Conservation (phyloP, 2,888 invertebrate species). For the Nephrotoma appendiculata region DNA sequence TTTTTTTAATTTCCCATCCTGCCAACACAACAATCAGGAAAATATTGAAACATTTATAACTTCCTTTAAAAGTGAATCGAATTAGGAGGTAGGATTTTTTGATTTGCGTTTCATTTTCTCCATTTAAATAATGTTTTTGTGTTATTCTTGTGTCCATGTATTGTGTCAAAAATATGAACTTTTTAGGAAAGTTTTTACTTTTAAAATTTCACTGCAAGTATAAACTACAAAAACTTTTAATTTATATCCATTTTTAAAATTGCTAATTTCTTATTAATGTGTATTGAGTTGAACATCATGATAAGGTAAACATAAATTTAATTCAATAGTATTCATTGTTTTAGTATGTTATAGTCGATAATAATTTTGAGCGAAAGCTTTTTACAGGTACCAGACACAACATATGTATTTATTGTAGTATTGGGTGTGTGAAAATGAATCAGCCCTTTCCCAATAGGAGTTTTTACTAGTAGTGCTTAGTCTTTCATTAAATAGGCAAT, state of each 20-base stretch:
- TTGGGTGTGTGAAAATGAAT: too few relatives aligned
- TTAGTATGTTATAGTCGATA: too few relatives aligned
- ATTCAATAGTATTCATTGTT: too few relatives aligned
- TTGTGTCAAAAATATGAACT: background rate
- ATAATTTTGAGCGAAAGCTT: too few relatives aligned
- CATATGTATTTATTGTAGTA: too few relatives aligned
- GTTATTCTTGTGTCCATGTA: background rate
- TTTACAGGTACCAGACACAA: too few relatives aligned
- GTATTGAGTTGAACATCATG: too few relatives aligned
- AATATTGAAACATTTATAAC: background rate
- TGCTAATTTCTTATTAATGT: background rate
- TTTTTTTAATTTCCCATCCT: background rate
- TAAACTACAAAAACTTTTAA: background rate
- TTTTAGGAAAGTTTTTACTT: background rate
- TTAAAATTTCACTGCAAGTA: background rate
- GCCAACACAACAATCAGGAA: background rate
- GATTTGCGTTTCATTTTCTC: background rate
- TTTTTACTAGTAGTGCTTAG: too few relatives aligned
- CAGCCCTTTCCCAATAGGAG: too few relatives aligned
- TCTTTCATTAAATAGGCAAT: too few relatives aligned
- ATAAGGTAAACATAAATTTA: too few relatives aligned
- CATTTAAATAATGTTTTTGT: background rate
- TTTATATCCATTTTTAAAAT: background rate
- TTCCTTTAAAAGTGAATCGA: background rate
- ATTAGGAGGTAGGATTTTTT: background rate